Base-by-base conservation (phyloP, 2,113 vertebrate species). In the Erythrolamprus reginae region DNA sequence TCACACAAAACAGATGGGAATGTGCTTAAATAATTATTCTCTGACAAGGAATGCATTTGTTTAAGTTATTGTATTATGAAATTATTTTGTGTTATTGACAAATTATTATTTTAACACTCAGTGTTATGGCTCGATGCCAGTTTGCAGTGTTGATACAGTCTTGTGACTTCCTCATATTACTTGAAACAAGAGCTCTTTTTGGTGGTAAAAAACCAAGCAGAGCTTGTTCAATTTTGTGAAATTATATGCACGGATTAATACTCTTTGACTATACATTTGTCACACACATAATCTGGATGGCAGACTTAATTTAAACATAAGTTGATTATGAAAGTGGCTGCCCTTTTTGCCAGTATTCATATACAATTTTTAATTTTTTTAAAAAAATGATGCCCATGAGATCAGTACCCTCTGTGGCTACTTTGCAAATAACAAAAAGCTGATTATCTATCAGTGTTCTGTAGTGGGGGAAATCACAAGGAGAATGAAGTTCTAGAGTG, bases 1-100 rank as follows among this genome's bases (percentile, higher is more conserved):
- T 97, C 98, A 98, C 98, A 98, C 98, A 98, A 98, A 98, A 98
- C 98, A 93, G 98, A 98, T 98, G 98, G 98, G 98, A 98, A 98
- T 96, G 93, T 94, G 93, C 94, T 96, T 28, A 91, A 88, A 86
- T 65, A 77, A 88, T 55, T 38, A 82, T 86, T 89, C 89, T 95
- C 93, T 96, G 93, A 93, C 77, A 89, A 55, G 52, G 45, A 88
- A 26, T 92, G 15, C 65, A 50, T 61, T 83, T 17, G 93, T 84
- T 89, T 94, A 89, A 95, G 28, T 89, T 95, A 50, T 89, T 88
- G 19, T 65, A 51, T 51, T 90, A 91, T 92, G 70, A 92, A 51
- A 92, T 95, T 92, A 82, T 61, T 94, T 90, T 95, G 82, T 90
- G 89, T 88, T 93, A 53, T 94, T 94, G 92, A 88, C 90, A 90